Evolutionary conservation across 2,888 invertebrate species (phyloP), one percentile per base, ranked within the genome.

Genomic region (Parnassius smintheus): DNA sequence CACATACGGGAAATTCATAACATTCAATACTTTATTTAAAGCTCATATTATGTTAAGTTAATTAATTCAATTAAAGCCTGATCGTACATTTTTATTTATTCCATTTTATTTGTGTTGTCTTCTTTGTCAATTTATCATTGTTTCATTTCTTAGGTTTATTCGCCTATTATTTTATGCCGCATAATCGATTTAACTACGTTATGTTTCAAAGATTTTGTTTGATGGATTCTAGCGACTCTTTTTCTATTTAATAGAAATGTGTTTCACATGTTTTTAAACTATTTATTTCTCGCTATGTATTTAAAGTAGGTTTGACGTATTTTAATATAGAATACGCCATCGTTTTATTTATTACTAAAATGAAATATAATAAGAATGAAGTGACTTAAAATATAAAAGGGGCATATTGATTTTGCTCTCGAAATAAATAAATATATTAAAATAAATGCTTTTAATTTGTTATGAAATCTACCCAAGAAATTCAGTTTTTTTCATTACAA

Each of bases 401-500:
- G 74, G 68, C 67, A 72, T 75, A 78, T 81, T 74, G 81, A 81
- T 83, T 85, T 83, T 83, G 72, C 80, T 85, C 82, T 87, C 83
- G 82, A 80, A 81, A 84, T 81, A 82, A 83, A 75, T 45, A 41
- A 82, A 58, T 51, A 12, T 59, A 22, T 45, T 13, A 22, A 56
- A 60, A 11, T 18, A 25, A 22, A 10, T 10, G 46, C 95, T 95
- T 4, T 95, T 93, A 22, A 96, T 91, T 11, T 94, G 9, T 13
- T 12, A 13, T n/a, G 2, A 49, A 49, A 18, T 1, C 13, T 35
- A 35, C 35, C 35, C 7, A 35, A 35, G 35, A 35, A 35, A 35
- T 35, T 7, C 4, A 7, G 4, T 35, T 4, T 35, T n/a, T 35
- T 35, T 35, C 35, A 35, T 0, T 35, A 35, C 35, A 35, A 18